phyloP scores from a whole-genome alignment of 2,888 invertebrate species.

The Smittia aterrima region DNA sequence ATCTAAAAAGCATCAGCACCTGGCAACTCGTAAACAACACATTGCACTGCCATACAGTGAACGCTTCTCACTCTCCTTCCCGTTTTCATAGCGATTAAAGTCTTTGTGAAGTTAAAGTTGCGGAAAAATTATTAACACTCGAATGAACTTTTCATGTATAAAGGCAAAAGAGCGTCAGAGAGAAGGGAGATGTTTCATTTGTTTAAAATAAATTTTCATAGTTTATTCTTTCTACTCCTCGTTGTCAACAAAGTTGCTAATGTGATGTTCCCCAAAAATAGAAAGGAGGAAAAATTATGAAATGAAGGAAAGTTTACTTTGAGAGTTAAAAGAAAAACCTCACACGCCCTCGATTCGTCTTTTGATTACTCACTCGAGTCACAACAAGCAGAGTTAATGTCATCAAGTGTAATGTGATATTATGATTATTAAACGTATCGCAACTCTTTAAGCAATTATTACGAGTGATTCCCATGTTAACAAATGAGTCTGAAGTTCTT shows the following conservation, averaged over 20 bases:
- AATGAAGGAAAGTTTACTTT: neutral
- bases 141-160: slow-evolving; percentile 34
- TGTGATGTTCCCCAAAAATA: neutral
- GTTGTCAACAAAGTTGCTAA: slow-evolving; percentile 21
- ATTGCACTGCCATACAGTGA: neutral
- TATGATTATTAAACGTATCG: slow-evolving; percentile 23
- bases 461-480: slow-evolving; percentile 1
- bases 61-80: slow-evolving; percentile 2
- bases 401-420: slow-evolving; percentile 30
- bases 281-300: neutral
- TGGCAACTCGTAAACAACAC: slow-evolving; percentile 27
- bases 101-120: slow-evolving; percentile 41
- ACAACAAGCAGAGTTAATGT: neutral
- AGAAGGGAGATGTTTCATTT: slow-evolving; percentile 36
- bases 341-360: neutral
- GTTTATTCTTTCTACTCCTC: neutral
- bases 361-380: neutral
- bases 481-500: neutral
- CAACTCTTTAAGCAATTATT: slow-evolving; percentile 13
- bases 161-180: slow-evolving; percentile 4
- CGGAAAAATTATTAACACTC: slow-evolving; percentile 42
- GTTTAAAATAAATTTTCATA: slow-evolving; percentile 32
- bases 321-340: neutral
- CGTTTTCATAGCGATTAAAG: slow-evolving; percentile 40
- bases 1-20: neutral